These are phyloP conservation scores for Lycocerus yunnanus DNA, from an alignment of 2,888 invertebrate species.

Conservation along the genomic window DNA sequence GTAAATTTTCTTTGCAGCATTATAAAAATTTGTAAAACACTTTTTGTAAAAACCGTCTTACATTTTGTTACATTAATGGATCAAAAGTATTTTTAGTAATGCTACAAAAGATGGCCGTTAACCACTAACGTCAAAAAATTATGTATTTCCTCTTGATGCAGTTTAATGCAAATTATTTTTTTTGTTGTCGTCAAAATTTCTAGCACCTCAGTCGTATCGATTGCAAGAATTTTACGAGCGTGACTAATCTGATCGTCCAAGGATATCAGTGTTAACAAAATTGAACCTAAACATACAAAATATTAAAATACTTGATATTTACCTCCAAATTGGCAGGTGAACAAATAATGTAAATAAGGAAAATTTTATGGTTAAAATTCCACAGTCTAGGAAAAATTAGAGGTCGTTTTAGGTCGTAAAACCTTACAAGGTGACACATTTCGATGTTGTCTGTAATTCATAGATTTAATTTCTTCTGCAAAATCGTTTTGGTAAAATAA, in stretches of 20 bases:
- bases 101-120: too few relatives aligned
- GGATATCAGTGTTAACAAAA: not conserved
- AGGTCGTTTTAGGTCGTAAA: too few relatives aligned
- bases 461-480: too few relatives aligned
- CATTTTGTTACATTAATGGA: too few relatives aligned
- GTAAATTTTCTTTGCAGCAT: not conserved
- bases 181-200: not conserved
- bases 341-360: not conserved
- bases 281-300: not conserved
- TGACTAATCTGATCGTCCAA: not conserved
- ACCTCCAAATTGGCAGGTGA: not conserved
- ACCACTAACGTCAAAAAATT: too few relatives aligned
- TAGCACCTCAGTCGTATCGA: not conserved
- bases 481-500: too few relatives aligned
- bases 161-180: not conserved
- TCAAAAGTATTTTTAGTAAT: too few relatives aligned
- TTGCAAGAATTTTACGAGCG: not conserved
- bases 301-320: not conserved
- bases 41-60: not conserved
- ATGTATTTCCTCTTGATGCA: too few relatives aligned
- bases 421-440: too few relatives aligned
- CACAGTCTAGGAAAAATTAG: too few relatives aligned
- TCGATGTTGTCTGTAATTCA: too few relatives aligned
- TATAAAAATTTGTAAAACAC: not conserved
- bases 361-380: too few relatives aligned